Evolutionary conservation across 2,888 invertebrate species (phyloP).

Genomic region (Caenorhabditis sp.): DNA sequence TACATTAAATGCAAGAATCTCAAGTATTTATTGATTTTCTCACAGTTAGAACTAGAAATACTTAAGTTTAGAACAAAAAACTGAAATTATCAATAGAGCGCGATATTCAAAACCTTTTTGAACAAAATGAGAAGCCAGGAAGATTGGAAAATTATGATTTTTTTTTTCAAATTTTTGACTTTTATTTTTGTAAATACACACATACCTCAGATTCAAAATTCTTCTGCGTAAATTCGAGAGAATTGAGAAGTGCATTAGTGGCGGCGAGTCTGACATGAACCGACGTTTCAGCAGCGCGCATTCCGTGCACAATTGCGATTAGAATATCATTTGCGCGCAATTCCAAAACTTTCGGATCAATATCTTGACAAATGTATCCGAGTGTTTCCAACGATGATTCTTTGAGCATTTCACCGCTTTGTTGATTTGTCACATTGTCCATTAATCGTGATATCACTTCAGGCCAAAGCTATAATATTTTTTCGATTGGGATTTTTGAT

Average conservation of each 20-base stretch:
- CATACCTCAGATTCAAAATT: conserved; percentile 94
- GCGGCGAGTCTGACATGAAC: conserved; percentile 92
- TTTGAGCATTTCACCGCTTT: conserved; percentile 88
- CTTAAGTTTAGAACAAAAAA: too few relatives aligned
- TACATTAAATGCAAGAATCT: too few relatives aligned
- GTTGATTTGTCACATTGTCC: conserved; percentile 82
- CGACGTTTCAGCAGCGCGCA: conserved; percentile 87
- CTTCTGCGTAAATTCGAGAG: conserved; percentile 95
- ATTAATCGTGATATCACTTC: conserved; percentile 87
- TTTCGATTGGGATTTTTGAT: not conserved
- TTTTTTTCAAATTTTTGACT: too few relatives aligned
- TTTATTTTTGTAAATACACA: too few relatives aligned
- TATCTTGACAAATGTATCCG: conserved; percentile 98
- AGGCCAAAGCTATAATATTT: conserved; percentile 80
- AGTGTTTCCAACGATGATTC: conserved; percentile 97
- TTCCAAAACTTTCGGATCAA: conserved; percentile 80
- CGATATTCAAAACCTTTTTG: too few relatives aligned
- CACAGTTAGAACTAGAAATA: too few relatives aligned
- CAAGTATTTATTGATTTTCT: too few relatives aligned
- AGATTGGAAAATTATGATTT: too few relatives aligned
- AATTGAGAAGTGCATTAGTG: conserved; percentile 93
- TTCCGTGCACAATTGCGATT: conserved; percentile 97
- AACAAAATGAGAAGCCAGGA: too few relatives aligned
- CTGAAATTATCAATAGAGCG: too few relatives aligned
- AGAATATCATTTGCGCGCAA: conserved; percentile 93